A percentile compares a stretch with the other conserved stretches of the same genome.
Evolutionary conservation across 1,140 invertebrate genomes (phyloP).

Genomic region (Centruroides sculpturatus): DNA sequence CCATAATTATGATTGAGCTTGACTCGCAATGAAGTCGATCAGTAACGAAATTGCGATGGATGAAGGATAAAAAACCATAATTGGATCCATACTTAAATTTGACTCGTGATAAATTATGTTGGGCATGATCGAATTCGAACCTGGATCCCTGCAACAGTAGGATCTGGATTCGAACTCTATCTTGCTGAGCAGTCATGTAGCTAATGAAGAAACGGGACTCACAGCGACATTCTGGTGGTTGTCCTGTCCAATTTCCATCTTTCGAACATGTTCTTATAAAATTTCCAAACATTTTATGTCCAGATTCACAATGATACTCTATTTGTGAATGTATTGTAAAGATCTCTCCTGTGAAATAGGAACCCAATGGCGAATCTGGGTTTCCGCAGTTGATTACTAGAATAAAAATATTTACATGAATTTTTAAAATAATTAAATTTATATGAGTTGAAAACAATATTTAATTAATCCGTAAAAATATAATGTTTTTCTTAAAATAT

Average conservation of each 20-base stretch:
- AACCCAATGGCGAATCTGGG: slow-evolving; percentile 63
- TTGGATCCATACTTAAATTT: no score
- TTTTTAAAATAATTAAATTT: no score
- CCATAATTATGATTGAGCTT: no score
- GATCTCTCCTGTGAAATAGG: slow-evolving; percentile 68
- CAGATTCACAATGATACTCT: slow-evolving; percentile 71
- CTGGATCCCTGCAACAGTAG: background rate
- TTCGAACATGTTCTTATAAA: slow-evolving; percentile 47
- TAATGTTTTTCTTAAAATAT: no score
- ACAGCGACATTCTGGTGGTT: slow-evolving; percentile 70
- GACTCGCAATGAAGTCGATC: background rate
- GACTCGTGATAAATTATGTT: no score
- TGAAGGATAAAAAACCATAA: no score
- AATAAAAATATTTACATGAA: slow-evolving; percentile 6
- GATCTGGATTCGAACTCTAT: background rate
- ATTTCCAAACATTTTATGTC: slow-evolving; percentile 59
- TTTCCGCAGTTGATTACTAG: slow-evolving; percentile 75
- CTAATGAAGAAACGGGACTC: slow-evolving; percentile 27
- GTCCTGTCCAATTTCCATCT: slow-evolving; percentile 64
- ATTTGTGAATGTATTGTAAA: slow-evolving; percentile 73
- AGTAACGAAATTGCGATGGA: background rate
- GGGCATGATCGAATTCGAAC: no score
- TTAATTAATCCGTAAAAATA: no score
- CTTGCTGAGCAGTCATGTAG: background rate
- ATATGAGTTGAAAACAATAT: no score